Conservation (phyloP, 1,140 invertebrate genomes). For the Drosophila ercepeae region DNA sequence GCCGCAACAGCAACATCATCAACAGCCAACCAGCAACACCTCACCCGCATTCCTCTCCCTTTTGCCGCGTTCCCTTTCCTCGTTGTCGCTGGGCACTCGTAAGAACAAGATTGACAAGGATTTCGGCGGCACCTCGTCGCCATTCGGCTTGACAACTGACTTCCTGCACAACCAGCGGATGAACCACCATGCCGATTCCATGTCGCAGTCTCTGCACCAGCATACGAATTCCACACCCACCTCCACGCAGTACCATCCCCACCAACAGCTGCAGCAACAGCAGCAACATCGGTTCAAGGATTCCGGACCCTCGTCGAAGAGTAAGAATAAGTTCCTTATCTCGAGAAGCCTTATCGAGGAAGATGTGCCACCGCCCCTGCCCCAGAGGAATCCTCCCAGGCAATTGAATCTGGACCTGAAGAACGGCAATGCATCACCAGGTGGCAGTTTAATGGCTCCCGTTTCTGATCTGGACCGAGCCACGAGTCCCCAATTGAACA, state of each 20-base stretch:
- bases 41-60: conserved; percentile 84
- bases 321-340: conserved; percentile 63
- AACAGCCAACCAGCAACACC: conserved; percentile 43
- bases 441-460: conserved; percentile 55
- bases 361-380: conserved; percentile 85
- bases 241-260: conserved; percentile 50
- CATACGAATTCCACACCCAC: conserved; percentile 50
- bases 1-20: conserved; percentile 62
- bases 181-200: conserved; percentile 46
- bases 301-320: conserved; percentile 38
- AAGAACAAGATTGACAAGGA: conserved; percentile 83
- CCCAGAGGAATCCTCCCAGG: conserved; percentile 83
- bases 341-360: conserved; percentile 82
- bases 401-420: conserved; percentile 56
- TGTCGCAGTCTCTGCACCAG: conserved; percentile 77
- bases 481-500: conserved; percentile 61
- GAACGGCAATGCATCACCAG: conserved; percentile 48
- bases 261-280: conserved; percentile 45
- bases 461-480: conserved; percentile 78
- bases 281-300: conserved; percentile 68
- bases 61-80: conserved; percentile 85
- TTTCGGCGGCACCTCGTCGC: conserved; percentile 51
- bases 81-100: conserved; percentile 81
- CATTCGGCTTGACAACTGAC: conserved; percentile 67
- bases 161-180: conserved; percentile 60